Percentiles rank a stretch among this genome's conserved stretches.
Evolutionary conservation across 1,140 invertebrate species (phyloP).

Genomic region (Trissolcus basalis): DNA sequence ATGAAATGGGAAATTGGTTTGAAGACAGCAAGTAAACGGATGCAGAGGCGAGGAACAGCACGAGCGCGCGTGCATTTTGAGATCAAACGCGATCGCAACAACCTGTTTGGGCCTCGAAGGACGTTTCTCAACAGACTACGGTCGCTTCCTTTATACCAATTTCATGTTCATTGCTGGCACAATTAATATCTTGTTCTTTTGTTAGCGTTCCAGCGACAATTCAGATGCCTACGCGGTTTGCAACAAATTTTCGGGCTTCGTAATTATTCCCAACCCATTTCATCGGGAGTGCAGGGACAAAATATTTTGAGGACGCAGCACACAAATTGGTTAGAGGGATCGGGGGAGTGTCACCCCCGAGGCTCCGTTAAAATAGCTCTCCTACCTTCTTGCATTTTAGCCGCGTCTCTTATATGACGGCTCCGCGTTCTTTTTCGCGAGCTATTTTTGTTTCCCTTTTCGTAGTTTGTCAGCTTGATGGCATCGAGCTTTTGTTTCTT

Average conservation of each 20-base stretch:
- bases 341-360: conserved; percentile 56
- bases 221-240: conserved; percentile 60
- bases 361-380: conserved; percentile 56
- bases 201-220: conserved; percentile 71
- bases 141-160: background rate
- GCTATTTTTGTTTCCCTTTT: conserved; percentile 37
- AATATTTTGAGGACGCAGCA: conserved; percentile 26
- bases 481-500: conserved; percentile 31
- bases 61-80: background rate
- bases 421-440: conserved; percentile 25
- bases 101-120: conserved; percentile 11
- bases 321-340: conserved; percentile 51
- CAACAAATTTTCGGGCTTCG: conserved; percentile 69
- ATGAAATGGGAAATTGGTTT: background rate
- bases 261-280: conserved; percentile 70
- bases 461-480: conserved; percentile 46
- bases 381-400: conserved; percentile 49
- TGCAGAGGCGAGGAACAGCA: background rate
- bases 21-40: background rate
- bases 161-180: conserved; percentile 31
- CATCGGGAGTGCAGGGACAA: conserved; percentile 56
- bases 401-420: conserved; percentile 23
- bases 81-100: conserved; percentile 19
- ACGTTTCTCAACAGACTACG: conserved; percentile 15
- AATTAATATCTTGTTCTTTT: conserved; percentile 74